Evolutionary conservation across 2,888 invertebrate genomes (phyloP).

Genomic region (Pammene fasciana): DNA sequence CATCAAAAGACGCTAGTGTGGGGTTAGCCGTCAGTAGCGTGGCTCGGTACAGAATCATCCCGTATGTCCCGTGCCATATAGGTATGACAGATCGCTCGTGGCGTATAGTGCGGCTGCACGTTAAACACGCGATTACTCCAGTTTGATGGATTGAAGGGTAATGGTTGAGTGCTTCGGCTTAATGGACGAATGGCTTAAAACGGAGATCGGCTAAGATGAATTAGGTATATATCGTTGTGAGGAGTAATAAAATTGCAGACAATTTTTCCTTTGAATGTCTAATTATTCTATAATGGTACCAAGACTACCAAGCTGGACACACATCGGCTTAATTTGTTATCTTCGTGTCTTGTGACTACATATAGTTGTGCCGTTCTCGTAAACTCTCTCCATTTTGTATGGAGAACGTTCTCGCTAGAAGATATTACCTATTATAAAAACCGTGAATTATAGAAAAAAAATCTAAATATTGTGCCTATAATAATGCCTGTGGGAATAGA

Average conservation of each 20-base stretch:
- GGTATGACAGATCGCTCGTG: constrained; percentile 42
- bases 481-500: no score
- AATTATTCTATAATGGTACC: not conserved
- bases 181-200: constrained; percentile 31
- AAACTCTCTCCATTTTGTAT: no score
- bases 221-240: constrained; percentile 6
- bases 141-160: constrained; percentile 41
- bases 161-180: constrained; percentile 35
- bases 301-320: no score
- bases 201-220: constrained; percentile 16
- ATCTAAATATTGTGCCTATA: no score
- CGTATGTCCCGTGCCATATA: constrained; percentile 26
- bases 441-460: no score
- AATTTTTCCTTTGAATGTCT: not conserved
- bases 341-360: no score
- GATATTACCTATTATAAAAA: no score
- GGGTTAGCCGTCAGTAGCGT: not conserved
- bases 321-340: no score
- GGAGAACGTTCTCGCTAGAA: no score
- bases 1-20: no score
- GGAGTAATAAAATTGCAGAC: not conserved
- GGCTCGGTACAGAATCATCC: not conserved
- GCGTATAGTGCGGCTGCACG: constrained; percentile 27
- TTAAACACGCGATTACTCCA: constrained; percentile 38
- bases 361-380: no score